Percentiles rank a stretch among this genome's conserved stretches.
phyloP scores from a whole-genome alignment of 2,888 invertebrate genomes.

The Sipha maydis region DNA sequence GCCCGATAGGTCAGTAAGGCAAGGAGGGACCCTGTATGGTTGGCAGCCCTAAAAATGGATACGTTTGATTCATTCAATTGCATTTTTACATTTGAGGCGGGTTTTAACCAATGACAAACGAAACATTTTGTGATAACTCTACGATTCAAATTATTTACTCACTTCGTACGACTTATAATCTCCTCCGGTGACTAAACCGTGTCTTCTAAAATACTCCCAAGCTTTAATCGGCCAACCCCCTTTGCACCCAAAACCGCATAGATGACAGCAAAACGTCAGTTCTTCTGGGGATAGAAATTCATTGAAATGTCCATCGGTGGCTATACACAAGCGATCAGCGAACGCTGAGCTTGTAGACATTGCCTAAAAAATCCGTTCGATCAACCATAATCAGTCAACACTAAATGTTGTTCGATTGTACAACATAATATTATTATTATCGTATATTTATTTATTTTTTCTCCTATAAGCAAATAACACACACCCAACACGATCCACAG shows the following conservation, averaged over 20 bases:
- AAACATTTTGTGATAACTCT: neutral
- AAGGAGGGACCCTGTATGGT: slow-evolving; percentile 8
- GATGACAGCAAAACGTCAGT: slow-evolving; percentile 11
- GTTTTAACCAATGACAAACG: neutral
- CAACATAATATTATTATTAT: neutral
- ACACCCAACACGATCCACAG: slow-evolving; percentile 87
- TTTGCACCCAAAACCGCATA: slow-evolving; percentile 78
- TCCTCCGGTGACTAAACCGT: slow-evolving; percentile 69
- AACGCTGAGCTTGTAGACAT: slow-evolving; percentile 21
- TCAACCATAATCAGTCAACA: neutral
- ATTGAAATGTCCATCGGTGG: slow-evolving; percentile 38
- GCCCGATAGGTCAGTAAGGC: neutral
- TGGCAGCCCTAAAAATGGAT: neutral
- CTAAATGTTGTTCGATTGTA: too few species aligned
- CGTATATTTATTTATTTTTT: too few species aligned
- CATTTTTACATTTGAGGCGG: neutral
- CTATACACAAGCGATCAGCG: slow-evolving; percentile 43
- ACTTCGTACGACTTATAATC: slow-evolving; percentile 77
- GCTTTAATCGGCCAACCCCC: slow-evolving; percentile 83
- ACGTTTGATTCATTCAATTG: neutral
- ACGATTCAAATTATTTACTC: neutral
- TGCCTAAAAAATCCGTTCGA: neutral
- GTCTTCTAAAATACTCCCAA: slow-evolving; percentile 71
- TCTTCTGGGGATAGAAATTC: slow-evolving; percentile 8
- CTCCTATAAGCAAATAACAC: neutral